A percentile compares a stretch with the other conserved stretches of the same genome.
These are phyloP conservation scores for Drosophila tristis DNA, from an alignment of 1,140 invertebrate genomes.

Conservation along the genomic window DNA sequence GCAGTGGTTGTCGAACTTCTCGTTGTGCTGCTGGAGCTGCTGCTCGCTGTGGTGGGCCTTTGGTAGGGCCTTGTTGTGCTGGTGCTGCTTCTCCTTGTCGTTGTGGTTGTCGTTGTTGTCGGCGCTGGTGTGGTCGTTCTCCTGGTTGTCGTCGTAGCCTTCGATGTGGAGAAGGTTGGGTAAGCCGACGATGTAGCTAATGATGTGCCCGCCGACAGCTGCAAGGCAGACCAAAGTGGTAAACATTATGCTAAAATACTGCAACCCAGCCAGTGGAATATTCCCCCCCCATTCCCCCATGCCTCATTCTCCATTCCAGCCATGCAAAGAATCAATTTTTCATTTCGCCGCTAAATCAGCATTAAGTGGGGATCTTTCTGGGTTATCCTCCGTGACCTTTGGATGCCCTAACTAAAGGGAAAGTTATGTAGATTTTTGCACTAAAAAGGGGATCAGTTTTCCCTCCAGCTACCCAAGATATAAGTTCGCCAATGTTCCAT, in stretches of 20 bases:
- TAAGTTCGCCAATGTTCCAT: too few species aligned
- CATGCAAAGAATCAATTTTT: conserved; percentile 83
- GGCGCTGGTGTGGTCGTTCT: conserved; percentile 49
- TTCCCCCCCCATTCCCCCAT: neutral
- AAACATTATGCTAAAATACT: conserved; percentile 79
- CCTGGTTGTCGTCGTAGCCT: conserved; percentile 41
- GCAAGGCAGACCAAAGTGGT: conserved; percentile 76
- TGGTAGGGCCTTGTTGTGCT: conserved; percentile 60
- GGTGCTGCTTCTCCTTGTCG: conserved; percentile 52
- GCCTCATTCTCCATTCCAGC: conserved; percentile 47
- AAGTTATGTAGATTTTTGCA: too few species aligned
- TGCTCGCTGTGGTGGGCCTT: conserved; percentile 45
- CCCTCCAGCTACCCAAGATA: too few species aligned
- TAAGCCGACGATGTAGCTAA: conserved; percentile 68
- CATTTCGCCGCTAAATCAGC: conserved; percentile 72
- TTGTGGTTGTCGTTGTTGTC: conserved; percentile 42
- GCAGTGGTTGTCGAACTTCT: conserved; percentile 27
- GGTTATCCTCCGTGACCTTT: neutral
- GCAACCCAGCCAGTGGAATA: conserved; percentile 28
- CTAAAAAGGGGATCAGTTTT: too few species aligned
- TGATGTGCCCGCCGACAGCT: conserved; percentile 76
- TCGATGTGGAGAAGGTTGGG: conserved; percentile 40
- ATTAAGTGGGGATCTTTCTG: conserved; percentile 20
- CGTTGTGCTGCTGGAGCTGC: conserved; percentile 13
- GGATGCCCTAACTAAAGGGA: conserved; percentile 5